Conservation (phyloP, 1,140 invertebrate genomes). For the Akabosia matsudoensis region DNA sequence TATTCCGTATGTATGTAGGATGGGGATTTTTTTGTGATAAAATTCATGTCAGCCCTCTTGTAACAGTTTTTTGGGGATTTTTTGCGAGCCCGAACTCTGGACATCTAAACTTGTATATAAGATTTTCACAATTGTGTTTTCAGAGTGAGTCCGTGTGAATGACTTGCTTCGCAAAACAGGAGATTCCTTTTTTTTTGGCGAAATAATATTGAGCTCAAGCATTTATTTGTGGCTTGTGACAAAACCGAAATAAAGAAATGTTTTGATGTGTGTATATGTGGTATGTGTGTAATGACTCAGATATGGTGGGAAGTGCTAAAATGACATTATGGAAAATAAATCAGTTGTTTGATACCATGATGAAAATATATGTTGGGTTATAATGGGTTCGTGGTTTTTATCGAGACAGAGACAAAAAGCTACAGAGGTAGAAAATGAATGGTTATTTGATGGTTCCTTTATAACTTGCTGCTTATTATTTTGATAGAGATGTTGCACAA, state of each 20-base stretch:
- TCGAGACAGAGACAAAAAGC: too few relatives aligned
- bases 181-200: neutral
- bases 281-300: too few relatives aligned
- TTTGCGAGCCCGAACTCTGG: neutral
- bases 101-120: neutral
- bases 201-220: conserved; percentile 2
- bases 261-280: neutral
- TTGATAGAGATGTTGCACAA: neutral
- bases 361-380: too few relatives aligned
- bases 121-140: neutral
- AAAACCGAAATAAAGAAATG: neutral
- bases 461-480: too few relatives aligned
- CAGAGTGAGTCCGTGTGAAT: neutral
- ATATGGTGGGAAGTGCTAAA: too few relatives aligned
- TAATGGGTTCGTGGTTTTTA: too few relatives aligned
- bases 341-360: too few relatives aligned
- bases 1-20: neutral
- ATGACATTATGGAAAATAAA: too few relatives aligned
- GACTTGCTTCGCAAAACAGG: too few relatives aligned
- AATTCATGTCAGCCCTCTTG: neutral
- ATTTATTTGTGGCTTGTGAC: conserved; percentile 6
- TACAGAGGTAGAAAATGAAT: neutral
- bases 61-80: neutral
- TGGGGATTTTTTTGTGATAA: neutral
- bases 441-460: neutral